Base-by-base conservation (phyloP, 2,113 vertebrate species). In the Opisthocomus hoazin region DNA sequence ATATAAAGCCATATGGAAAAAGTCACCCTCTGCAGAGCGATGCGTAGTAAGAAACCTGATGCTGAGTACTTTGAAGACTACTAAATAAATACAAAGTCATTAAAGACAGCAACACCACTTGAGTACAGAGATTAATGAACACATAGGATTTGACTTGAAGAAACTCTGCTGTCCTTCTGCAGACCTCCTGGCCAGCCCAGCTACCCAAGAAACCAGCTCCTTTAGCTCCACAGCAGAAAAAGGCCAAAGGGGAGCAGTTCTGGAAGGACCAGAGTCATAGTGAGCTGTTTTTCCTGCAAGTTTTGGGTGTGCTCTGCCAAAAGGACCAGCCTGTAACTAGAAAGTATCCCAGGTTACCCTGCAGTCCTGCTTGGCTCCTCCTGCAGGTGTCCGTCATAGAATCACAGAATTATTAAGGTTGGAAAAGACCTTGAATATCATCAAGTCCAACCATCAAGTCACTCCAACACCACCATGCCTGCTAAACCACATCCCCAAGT, bases 381-480 rank as follows among this genome's bases (percentile, higher is more conserved):
- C 18, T 4, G 0, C 51, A 2, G 39, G 10, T 64, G 30, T 14
- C 61, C 5, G 0, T 12, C n/a, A n/a, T n/a, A n/a, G n/a, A n/a
- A n/a, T n/a, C n/a, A n/a, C n/a, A n/a, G n/a, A 6, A n/a, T n/a
- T n/a, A n/a, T n/a, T n/a, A n/a, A n/a, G n/a, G n/a, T n/a, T n/a
- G n/a, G n/a, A n/a, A n/a, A n/a, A n/a, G n/a, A n/a, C n/a, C n/a
- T n/a, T n/a, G n/a, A n/a, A n/a, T n/a, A n/a, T n/a, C n/a, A n/a
- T n/a, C n/a, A n/a, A n/a, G n/a, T n/a, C n/a, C n/a, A n/a, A n/a
- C n/a, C n/a, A n/a, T n/a, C n/a, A n/a, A n/a, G n/a, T n/a, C n/a
- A n/a, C n/a, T n/a, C n/a, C n/a, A n/a, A n/a, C n/a, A n/a, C n/a
- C n/a, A n/a, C n/a, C n/a, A n/a, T n/a, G n/a, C n/a, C n/a, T n/a